Base-by-base conservation (phyloP, 2,797 vertebrate species). In the Lycodopsis pacificus region DNA sequence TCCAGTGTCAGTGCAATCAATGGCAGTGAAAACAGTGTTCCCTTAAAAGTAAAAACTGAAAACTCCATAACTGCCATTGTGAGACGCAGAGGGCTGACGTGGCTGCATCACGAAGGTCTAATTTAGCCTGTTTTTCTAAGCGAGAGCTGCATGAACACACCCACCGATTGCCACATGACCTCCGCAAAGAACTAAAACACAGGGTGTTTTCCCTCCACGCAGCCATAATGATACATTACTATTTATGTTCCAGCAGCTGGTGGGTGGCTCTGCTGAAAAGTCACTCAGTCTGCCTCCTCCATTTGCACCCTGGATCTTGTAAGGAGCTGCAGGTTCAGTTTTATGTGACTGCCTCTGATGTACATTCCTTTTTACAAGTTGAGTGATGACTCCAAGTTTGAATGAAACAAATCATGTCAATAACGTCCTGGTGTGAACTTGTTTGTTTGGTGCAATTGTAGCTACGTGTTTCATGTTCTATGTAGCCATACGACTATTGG, bases 221-320 rank as follows among this genome's bases (percentile, higher is more conserved):
- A 90, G 89, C 90, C 93, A 92, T 95, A 96, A 96, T 96, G 92
- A 96, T 90, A 96, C 86, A 89, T 91, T 96, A 93, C 95, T 96
- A 96, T 96, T 96, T 95, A 88, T 92, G 93, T 85, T 89, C 84
- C 80, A 87, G 94, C 94, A 95, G 95, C 95, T 95, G 95, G 94
- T 94, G 93, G 94, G 92, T 88, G 91, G 89, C 91, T 92, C 90
- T 81, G 91, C 90, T 83, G 89, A 89, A 88, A 92, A 93, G 93
- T 94, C 92, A 86, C 91, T 91, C 91, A 81, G 90, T 93, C 91
- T 92, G 86, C 82, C 91, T 91, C 86, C 87, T 92, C 91, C 89
- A 88, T 90, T 92, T 92, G 86, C 89, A 87, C 93, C 86, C 85
- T 81, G 85, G 89, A 87, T 93, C 88, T 84, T 90, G 79, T 76